Evolutionary conservation across 2,113 vertebrate species (phyloP).

Genomic region (Macrotus californicus): DNA sequence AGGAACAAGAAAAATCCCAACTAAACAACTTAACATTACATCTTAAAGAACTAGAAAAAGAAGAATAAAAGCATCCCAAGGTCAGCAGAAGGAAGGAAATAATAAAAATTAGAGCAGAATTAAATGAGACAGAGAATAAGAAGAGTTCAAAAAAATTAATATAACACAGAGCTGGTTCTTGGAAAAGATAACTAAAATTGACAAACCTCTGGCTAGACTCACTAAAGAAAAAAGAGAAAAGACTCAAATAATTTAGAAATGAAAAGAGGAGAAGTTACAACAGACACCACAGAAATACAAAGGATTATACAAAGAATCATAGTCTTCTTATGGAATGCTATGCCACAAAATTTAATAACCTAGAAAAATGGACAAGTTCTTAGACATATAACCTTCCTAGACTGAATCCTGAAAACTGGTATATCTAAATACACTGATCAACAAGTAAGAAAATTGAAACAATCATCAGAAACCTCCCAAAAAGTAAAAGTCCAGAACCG

Average conservation of each 20-base stretch:
- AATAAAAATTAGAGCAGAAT: not conserved
- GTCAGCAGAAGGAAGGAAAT: not conserved
- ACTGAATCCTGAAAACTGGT: not conserved
- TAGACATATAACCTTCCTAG: not conserved
- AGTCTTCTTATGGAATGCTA: not conserved
- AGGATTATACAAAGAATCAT: not conserved
- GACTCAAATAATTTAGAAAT: not conserved
- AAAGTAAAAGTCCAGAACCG: not conserved
- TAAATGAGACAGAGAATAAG: not conserved
- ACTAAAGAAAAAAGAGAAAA: not conserved
- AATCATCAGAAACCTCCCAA: not conserved
- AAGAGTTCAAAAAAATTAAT: not conserved
- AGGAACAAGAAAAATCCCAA: not conserved
- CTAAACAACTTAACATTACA: not conserved
- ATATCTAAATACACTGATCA: not conserved
- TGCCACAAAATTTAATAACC: not conserved
- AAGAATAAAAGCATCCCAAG: not conserved
- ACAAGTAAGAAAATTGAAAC: not conserved
- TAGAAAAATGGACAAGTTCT: not conserved
- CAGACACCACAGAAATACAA: not conserved
- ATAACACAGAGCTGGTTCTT: not conserved
- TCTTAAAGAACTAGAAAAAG: not conserved
- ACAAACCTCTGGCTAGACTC: not conserved
- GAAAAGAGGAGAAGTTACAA: not conserved
- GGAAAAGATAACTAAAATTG: not conserved